Conservation (phyloP, 2,113 vertebrate genomes). For the Pimephales promelas region DNA sequence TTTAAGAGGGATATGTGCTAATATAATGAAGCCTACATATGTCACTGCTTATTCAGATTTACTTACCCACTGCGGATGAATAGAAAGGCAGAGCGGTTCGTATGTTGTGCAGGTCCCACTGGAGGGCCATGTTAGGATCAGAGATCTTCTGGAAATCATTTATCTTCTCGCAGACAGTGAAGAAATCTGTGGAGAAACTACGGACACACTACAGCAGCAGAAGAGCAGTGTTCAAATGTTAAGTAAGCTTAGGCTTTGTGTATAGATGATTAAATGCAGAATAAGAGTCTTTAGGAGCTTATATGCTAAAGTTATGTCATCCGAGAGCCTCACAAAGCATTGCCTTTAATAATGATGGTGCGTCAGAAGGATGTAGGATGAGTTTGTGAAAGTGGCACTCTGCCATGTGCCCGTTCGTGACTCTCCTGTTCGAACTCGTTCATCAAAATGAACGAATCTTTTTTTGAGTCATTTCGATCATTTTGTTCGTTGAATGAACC, state of each 20-base stretch:
- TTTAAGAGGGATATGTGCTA: not conserved
- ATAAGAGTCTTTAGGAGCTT: not conserved
- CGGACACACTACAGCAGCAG: not conserved
- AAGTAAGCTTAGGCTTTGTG: not conserved
- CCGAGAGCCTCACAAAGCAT: not conserved
- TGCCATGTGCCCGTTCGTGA: too few species aligned
- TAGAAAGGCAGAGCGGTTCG: not conserved
- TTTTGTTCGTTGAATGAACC: too few species aligned
- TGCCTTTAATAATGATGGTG: not conserved
- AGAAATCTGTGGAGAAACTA: not conserved
- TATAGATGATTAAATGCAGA: too few species aligned
- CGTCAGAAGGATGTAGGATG: not conserved
- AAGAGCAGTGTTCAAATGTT: not conserved
- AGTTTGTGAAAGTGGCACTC: not conserved
- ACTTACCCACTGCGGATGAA: not conserved
- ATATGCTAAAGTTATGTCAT: not conserved
- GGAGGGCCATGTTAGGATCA: conserved; percentile 59
- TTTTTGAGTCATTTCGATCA: too few species aligned
- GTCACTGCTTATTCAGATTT: conserved; percentile 1
- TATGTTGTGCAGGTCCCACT: conserved; percentile 44
- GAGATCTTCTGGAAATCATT: conserved; percentile 59
- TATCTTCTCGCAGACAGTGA: conserved; percentile 2
- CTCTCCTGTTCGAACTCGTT: too few species aligned
- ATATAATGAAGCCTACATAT: conserved; percentile 9
- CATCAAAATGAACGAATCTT: too few species aligned